These are phyloP conservation scores for Archips crataeganus DNA, from an alignment of 2,888 invertebrate species.

Conservation along the genomic window DNA sequence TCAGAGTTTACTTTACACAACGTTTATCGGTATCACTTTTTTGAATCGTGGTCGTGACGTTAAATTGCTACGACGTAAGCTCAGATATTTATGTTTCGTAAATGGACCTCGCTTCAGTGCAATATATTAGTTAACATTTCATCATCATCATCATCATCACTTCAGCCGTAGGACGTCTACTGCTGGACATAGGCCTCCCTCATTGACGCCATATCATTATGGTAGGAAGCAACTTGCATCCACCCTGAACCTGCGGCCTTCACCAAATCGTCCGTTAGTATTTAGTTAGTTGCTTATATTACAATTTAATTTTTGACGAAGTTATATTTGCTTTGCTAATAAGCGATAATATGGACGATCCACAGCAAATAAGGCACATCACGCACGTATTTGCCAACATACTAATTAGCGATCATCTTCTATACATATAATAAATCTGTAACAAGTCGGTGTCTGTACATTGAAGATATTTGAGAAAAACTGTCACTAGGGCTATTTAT, in stretches of 20 bases:
- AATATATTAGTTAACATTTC: neutral
- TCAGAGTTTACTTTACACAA: neutral
- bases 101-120: constrained; percentile 3
- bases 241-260: no score
- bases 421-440: no score
- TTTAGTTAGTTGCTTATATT: neutral
- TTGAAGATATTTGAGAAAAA: no score
- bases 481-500: no score
- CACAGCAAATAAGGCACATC: constrained; percentile 52
- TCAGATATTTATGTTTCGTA: constrained; percentile 1
- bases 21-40: neutral
- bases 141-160: no score
- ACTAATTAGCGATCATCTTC: constrained; percentile 48
- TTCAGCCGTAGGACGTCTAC: no score
- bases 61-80: neutral
- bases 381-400: constrained; percentile 61
- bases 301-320: constrained; percentile 15
- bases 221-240: no score
- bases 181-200: no score
- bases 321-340: constrained; percentile 49
- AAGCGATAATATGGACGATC: constrained; percentile 53
- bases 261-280: no score
- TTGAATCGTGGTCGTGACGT: neutral
- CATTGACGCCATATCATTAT: no score
- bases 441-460: no score